phyloP scores from a whole-genome alignment of 2,113 vertebrate genomes.

The Lepisosteus oculatus region DNA sequence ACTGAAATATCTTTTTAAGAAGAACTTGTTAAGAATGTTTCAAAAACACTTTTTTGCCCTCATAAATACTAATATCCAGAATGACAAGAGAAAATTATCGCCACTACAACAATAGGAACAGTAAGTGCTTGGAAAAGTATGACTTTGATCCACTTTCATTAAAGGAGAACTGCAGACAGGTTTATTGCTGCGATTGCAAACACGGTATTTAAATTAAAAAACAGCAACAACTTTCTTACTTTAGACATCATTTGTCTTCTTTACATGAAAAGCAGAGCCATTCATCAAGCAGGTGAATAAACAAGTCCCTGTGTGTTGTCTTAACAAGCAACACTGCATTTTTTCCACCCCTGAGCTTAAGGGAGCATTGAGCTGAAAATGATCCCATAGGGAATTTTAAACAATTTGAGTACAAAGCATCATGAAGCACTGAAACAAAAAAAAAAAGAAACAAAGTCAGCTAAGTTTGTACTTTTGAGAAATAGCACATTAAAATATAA shows the following conservation, averaged over 20 bases:
- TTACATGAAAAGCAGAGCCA: slow-evolving; percentile 41
- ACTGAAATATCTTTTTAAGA: slow-evolving; percentile 31
- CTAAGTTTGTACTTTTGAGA: slow-evolving; percentile 7
- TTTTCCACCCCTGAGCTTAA: background rate
- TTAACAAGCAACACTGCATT: slow-evolving; percentile 36
- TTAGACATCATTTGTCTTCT: slow-evolving; percentile 48
- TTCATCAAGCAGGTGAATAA: slow-evolving; percentile 54
- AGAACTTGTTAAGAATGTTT: slow-evolving; percentile 26
- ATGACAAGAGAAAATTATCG: slow-evolving; percentile 24
- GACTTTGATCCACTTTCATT: slow-evolving; percentile 56
- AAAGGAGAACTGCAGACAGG: slow-evolving; percentile 38
- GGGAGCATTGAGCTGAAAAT: slow-evolving; percentile 18
- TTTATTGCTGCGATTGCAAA: slow-evolving; percentile 54
- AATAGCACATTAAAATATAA: slow-evolving; percentile 36
- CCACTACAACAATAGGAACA: slow-evolving; percentile 25
- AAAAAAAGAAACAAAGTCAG: background rate
- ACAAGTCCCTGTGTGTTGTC: slow-evolving; percentile 43
- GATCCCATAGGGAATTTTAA: slow-evolving; percentile 23
- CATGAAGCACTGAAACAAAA: background rate
- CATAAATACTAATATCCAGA: slow-evolving; percentile 5
- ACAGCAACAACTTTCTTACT: slow-evolving; percentile 45
- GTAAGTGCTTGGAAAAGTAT: slow-evolving; percentile 31
- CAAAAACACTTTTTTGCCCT: slow-evolving; percentile 11
- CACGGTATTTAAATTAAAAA: slow-evolving; percentile 59
- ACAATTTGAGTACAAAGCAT: slow-evolving; percentile 32